Conservation (phyloP, 2,888 invertebrate species). For the Heliconius sara region DNA sequence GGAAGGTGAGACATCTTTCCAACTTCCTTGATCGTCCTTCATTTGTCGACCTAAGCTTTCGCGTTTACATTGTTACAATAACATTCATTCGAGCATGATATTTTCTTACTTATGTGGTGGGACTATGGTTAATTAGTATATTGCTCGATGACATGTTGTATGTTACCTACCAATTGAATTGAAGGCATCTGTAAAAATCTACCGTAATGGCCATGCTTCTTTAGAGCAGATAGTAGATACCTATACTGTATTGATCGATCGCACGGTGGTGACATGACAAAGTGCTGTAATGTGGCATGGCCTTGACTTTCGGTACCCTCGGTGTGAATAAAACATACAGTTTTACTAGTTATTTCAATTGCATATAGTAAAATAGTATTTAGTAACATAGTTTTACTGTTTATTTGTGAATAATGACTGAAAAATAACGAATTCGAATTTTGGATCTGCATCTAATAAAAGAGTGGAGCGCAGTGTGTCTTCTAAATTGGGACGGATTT, state of each 20-base stretch:
- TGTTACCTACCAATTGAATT: constrained; percentile 66
- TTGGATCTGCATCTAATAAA: constrained; percentile 48
- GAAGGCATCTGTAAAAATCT: constrained; percentile 65
- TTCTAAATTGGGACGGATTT: constrained; percentile 23
- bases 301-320: constrained; percentile 58
- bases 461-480: constrained; percentile 37
- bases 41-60: constrained; percentile 68
- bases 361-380: constrained; percentile 64
- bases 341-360: constrained; percentile 59
- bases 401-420: constrained; percentile 60
- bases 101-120: constrained; percentile 77
- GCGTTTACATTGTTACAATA: constrained; percentile 74
- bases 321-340: constrained; percentile 63
- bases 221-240: constrained; percentile 63
- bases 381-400: constrained; percentile 62
- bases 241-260: constrained; percentile 51
- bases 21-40: constrained; percentile 52
- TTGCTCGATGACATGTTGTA: constrained; percentile 68
- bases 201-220: constrained; percentile 68
- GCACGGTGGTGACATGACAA: constrained; percentile 55
- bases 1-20: constrained; percentile 87
- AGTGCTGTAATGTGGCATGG: constrained; percentile 69
- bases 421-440: constrained; percentile 53
- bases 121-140: constrained; percentile 73
- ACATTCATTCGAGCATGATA: constrained; percentile 80